These are phyloP conservation scores for Leptopilina clavipes DNA, from an alignment of 1,140 invertebrate genomes.

Conservation along the genomic window DNA sequence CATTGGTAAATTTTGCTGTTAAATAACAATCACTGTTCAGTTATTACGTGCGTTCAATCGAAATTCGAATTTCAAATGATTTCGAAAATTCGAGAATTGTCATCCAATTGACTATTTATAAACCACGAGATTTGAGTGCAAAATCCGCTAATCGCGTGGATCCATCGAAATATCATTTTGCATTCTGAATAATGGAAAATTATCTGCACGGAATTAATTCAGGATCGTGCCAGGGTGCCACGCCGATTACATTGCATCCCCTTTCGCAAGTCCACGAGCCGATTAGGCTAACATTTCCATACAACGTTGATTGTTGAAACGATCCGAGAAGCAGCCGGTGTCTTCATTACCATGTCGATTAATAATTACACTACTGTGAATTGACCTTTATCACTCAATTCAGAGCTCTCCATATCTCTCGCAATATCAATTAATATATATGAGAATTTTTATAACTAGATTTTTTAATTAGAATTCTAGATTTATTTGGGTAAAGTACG, in stretches of 20 bases:
- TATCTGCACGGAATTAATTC: slow-evolving; percentile 59
- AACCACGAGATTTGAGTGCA: slow-evolving; percentile 43
- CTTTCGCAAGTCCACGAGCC: slow-evolving; percentile 36
- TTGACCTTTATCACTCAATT: slow-evolving; percentile 50
- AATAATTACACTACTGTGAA: slow-evolving; percentile 52
- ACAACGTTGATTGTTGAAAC: slow-evolving; percentile 38
- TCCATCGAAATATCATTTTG: slow-evolving; percentile 57
- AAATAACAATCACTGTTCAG: slow-evolving; percentile 2
- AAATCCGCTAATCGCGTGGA: slow-evolving; percentile 40
- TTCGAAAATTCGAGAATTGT: slow-evolving; percentile 42
- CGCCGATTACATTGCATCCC: slow-evolving; percentile 54
- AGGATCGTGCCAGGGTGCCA: slow-evolving; percentile 43
- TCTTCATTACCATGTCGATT: slow-evolving; percentile 47
- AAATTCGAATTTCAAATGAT: slow-evolving; percentile 41
- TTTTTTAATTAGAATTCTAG: no score
- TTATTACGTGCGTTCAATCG: slow-evolving; percentile 35
- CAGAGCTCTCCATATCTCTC: slow-evolving; percentile 7
- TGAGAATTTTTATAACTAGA: no score
- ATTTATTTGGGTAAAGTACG: no score
- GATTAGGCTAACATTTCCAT: slow-evolving; percentile 51
- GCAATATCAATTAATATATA: no score
- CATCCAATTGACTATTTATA: slow-evolving; percentile 50
- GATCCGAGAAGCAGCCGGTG: slow-evolving; percentile 40
- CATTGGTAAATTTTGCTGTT: not conserved
- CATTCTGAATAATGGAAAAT: slow-evolving; percentile 63